phyloP scores from a whole-genome alignment of 92 coral and sea anemone genomes.

The Epizoanthus illoricatus region DNA sequence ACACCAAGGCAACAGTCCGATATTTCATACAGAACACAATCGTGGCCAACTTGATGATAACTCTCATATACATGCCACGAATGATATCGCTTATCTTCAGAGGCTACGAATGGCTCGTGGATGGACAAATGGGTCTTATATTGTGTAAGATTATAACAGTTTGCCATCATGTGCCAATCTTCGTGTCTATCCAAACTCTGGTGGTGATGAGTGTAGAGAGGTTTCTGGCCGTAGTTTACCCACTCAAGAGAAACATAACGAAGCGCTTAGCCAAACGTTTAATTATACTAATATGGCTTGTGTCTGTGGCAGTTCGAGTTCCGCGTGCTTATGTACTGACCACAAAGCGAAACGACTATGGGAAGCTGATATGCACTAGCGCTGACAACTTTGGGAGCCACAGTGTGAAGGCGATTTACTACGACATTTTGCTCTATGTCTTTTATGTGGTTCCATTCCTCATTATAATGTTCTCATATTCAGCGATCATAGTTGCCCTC shows the following conservation, averaged over 20 bases:
- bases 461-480: not conserved
- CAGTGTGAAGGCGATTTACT: not conserved
- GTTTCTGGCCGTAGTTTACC: constrained; percentile 11
- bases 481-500: not conserved
- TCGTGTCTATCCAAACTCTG: constrained; percentile 15
- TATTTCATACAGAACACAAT: constrained; percentile 9
- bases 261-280: constrained; percentile 17
- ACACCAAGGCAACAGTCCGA: not conserved
- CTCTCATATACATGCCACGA: constrained; percentile 14
- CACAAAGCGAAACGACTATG: not conserved
- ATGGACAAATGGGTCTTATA: not conserved
- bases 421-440: constrained; percentile 2
- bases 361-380: constrained; percentile 4
- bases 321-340: not conserved
- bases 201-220: constrained; percentile 16
- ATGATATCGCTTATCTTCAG: constrained; percentile 1
- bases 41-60: not conserved
- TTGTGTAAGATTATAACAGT: not conserved
- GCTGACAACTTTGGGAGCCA: not conserved
- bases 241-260: not conserved
- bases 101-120: constrained; percentile 20
- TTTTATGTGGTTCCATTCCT: not conserved
- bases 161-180: not conserved
- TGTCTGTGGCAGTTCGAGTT: not conserved
- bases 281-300: not conserved